A percentile compares a stretch with the other conserved stretches of the same genome.
These are phyloP conservation scores for Tiphia femorata DNA, from an alignment of 2,888 invertebrate species.

Conservation along the genomic window DNA sequence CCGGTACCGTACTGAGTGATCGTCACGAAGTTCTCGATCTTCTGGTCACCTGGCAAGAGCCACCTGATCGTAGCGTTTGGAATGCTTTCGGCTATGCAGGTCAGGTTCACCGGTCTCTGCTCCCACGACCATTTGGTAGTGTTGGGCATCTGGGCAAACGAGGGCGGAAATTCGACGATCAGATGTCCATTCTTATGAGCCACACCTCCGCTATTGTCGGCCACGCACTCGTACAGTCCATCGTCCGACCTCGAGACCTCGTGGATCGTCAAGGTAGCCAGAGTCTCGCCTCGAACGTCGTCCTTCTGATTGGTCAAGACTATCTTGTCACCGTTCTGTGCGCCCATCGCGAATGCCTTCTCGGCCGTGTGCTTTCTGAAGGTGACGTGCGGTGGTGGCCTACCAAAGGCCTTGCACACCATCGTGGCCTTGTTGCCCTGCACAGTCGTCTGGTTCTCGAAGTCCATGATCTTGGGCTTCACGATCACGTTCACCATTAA, in stretches of 20 bases:
- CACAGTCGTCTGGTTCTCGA: slow-evolving; percentile 79
- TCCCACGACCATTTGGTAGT: slow-evolving; percentile 89
- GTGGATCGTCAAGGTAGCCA: slow-evolving; percentile 78
- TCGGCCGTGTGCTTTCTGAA: slow-evolving; percentile 82
- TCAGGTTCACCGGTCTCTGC: slow-evolving; percentile 83
- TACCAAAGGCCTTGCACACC: slow-evolving; percentile 83
- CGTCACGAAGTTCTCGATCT: slow-evolving; percentile 69
- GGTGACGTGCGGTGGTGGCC: slow-evolving; percentile 84
- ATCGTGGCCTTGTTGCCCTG: slow-evolving; percentile 76
- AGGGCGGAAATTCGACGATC: slow-evolving; percentile 85
- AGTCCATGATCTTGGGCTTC: slow-evolving; percentile 84
- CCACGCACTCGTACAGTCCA: slow-evolving; percentile 90
- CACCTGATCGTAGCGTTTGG: slow-evolving; percentile 94
- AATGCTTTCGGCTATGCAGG: slow-evolving; percentile 88
- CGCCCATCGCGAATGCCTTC: slow-evolving; percentile 76
- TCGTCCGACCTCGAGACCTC: slow-evolving; percentile 78
- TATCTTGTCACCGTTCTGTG: slow-evolving; percentile 78
- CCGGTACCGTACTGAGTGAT: slow-evolving; percentile 75
- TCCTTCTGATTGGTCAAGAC: slow-evolving; percentile 73
- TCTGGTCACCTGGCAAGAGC: slow-evolving; percentile 70
- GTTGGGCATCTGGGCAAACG: slow-evolving; percentile 80
- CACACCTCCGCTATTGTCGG: slow-evolving; percentile 83
- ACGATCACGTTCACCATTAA: slow-evolving; percentile 79
- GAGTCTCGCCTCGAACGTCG: slow-evolving; percentile 73
- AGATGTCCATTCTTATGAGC: slow-evolving; percentile 85